Conservation (phyloP, 2,888 invertebrate species). For the Cremastinae sp. region DNA sequence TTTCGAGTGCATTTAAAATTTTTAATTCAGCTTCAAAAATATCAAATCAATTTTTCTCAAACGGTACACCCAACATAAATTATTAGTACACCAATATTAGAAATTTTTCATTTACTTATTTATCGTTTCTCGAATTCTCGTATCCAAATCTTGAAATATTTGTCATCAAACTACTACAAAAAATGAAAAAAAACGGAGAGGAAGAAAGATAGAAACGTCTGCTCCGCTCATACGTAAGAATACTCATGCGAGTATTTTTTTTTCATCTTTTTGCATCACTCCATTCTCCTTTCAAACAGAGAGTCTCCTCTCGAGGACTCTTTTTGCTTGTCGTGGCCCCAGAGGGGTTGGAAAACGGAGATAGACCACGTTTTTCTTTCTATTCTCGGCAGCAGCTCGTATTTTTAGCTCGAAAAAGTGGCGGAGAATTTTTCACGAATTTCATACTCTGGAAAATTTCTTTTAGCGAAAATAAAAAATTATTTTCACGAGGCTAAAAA, state of each 20-base stretch:
- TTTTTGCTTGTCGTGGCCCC: constrained; percentile 6
- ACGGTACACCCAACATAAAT: too few species aligned
- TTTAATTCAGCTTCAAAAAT: too few species aligned
- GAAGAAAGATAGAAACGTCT: constrained; percentile 22
- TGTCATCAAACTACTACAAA: constrained; percentile 25
- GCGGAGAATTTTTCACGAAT: not conserved
- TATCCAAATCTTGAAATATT: constrained; percentile 32
- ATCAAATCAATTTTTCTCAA: too few species aligned
- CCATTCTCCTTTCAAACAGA: constrained; percentile 15
- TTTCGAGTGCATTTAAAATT: not conserved
- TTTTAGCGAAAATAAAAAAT: too few species aligned
- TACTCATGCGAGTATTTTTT: constrained; percentile 23
- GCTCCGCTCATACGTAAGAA: constrained; percentile 30
- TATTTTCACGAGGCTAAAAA: too few species aligned
- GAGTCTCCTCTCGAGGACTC: constrained; percentile 33
- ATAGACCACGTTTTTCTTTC: constrained; percentile 47
- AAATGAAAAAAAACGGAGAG: not conserved
- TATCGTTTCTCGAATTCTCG: constrained; percentile 9
- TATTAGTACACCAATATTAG: too few species aligned
- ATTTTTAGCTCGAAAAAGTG: constrained; percentile 5
- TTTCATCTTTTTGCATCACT: constrained; percentile 24
- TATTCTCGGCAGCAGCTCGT: constrained; percentile 18
- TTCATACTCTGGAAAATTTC: too few species aligned
- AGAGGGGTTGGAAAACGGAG: constrained; percentile 17
- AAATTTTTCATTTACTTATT: too few species aligned